A percentile compares a stretch with the other conserved stretches of the same genome.
These are phyloP conservation scores for Umimayanthus chanpuru DNA, from an alignment of 92 coral and sea anemone species.

Conservation along the genomic window DNA sequence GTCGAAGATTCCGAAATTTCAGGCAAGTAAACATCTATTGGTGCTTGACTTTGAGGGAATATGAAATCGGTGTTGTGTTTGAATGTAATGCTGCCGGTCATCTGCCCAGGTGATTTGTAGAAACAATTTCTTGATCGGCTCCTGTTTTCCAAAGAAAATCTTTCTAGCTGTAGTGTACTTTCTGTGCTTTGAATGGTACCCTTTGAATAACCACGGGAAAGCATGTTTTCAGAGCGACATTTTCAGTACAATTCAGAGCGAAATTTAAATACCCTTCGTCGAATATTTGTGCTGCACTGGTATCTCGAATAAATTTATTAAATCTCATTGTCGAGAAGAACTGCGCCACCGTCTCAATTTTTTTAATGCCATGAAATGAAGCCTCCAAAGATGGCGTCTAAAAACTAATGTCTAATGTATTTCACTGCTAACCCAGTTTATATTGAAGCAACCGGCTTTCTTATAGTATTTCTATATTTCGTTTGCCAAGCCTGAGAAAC, in stretches of 20 bases:
- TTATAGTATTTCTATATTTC: neutral
- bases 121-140: neutral
- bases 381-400: slow-evolving; percentile 20
- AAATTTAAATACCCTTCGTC: neutral
- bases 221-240: neutral
- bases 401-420: neutral
- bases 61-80: neutral
- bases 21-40: slow-evolving; percentile 52
- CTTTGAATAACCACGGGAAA: neutral
- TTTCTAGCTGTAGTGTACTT: too few species aligned
- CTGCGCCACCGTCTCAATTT: neutral
- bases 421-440: too few species aligned
- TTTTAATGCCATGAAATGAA: neutral
- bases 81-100: neutral
- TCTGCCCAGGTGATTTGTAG: neutral
- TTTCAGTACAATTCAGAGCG: neutral
- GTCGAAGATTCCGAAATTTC: slow-evolving; percentile 80
- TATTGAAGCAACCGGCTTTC: neutral
- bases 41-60: neutral
- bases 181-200: too few species aligned
- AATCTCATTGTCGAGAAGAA: neutral
- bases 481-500: neutral
- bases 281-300: neutral
- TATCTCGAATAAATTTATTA: neutral
- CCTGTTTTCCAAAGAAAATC: neutral